These are phyloP conservation scores for Acleris literana DNA, from an alignment of 2,888 invertebrate species.

Conservation along the genomic window DNA sequence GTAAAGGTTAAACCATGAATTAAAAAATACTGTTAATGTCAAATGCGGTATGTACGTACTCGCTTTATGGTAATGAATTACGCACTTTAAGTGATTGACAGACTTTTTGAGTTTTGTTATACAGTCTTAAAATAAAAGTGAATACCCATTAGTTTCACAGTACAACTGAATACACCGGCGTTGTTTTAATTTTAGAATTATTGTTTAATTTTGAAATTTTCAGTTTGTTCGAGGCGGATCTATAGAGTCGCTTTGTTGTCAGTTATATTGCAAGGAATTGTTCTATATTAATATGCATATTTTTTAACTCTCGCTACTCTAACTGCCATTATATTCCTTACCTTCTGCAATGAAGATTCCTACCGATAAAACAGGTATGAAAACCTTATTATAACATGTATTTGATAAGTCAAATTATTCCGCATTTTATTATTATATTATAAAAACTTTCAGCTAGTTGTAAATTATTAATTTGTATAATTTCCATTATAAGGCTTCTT, in stretches of 20 bases:
- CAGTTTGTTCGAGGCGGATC: slow-evolving; percentile 4
- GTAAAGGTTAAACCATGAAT: neutral
- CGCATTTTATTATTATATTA: slow-evolving; percentile 29
- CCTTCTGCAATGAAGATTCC: slow-evolving; percentile 24
- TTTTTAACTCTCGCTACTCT: slow-evolving; percentile 16
- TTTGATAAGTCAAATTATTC: slow-evolving; percentile 27
- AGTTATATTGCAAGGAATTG: too few species aligned
- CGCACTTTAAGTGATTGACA: too few species aligned
- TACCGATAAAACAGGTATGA: slow-evolving; percentile 26
- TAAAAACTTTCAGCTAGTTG: slow-evolving; percentile 23
- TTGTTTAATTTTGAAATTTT: neutral
- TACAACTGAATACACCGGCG: neutral
- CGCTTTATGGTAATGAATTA: too few species aligned
- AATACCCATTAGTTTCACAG: too few species aligned
- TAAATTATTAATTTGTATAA: slow-evolving; percentile 36
- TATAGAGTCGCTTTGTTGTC: neutral
- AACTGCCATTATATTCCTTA: slow-evolving; percentile 31
- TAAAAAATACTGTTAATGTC: too few species aligned
- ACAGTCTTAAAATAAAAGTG: too few species aligned
- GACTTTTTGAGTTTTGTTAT: too few species aligned
- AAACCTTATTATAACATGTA: slow-evolving; percentile 12
- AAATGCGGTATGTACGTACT: too few species aligned
- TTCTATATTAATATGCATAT: neutral
- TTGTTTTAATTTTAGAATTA: slow-evolving; percentile 1
- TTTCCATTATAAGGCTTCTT: slow-evolving; percentile 20